Evolutionary conservation across 2,797 vertebrate genomes (phyloP).

Genomic region (Pseudomugil gertrudae): DNA sequence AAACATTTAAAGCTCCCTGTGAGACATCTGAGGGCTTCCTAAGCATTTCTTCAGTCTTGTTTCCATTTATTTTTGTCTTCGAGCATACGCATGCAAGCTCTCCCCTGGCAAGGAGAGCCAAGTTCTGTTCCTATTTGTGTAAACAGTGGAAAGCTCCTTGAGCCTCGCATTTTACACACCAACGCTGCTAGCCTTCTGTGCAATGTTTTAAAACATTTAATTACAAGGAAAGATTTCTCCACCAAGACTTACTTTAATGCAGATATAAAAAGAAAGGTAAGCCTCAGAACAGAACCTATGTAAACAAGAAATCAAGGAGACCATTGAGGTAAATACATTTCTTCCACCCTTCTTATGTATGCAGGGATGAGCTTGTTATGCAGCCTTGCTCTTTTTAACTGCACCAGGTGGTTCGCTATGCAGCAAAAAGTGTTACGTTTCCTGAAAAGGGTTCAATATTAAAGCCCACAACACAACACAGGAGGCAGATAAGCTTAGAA

Average conservation of each 20-base stretch:
- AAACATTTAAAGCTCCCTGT: constrained; percentile 17
- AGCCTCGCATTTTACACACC: constrained; percentile 70
- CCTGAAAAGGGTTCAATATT: not conserved
- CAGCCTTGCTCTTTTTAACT: constrained; percentile 13
- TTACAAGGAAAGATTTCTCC: constrained; percentile 63
- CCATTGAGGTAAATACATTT: constrained; percentile 47
- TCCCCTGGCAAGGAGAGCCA: constrained; percentile 39
- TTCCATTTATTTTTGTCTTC: constrained; percentile 36
- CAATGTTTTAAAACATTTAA: constrained; percentile 66
- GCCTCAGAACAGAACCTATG: constrained; percentile 47
- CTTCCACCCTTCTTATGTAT: constrained; percentile 57
- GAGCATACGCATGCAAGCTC: constrained; percentile 22
- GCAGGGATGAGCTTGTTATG: constrained; percentile 30
- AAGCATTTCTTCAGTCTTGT: constrained; percentile 19
- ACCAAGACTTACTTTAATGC: constrained; percentile 56
- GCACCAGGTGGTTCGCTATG: constrained; percentile 6
- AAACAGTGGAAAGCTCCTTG: constrained; percentile 63
- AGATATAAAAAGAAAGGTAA: constrained; percentile 64
- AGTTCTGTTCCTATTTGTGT: constrained; percentile 70
- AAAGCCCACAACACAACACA: not conserved
- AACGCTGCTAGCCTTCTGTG: constrained; percentile 56
- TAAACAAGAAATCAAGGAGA: constrained; percentile 53
- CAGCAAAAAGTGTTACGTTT: not conserved
- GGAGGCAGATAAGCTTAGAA: not conserved
- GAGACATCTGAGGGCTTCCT: constrained; percentile 36